These are phyloP conservation scores for Stichodactyla helianthus DNA, from an alignment of 64 coral and sea anemone species.

Conservation along the genomic window DNA sequence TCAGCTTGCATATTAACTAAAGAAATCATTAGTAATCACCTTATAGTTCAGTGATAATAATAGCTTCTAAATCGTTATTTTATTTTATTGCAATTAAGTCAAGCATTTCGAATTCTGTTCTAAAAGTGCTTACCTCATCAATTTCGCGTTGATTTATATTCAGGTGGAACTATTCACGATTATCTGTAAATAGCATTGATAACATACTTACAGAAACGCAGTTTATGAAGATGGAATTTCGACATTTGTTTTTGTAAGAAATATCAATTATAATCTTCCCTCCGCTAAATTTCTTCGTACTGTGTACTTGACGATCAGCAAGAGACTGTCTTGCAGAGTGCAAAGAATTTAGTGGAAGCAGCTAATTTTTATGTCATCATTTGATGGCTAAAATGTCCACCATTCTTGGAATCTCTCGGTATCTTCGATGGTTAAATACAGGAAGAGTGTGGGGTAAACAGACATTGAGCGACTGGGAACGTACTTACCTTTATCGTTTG, in stretches of 20 bases:
- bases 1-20: too few relatives aligned
- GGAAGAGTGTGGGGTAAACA: not conserved
- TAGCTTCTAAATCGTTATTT: not conserved
- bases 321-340: not conserved
- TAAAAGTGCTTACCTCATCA: conserved; percentile 6
- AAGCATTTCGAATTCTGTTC: not conserved
- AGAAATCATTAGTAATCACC: too few relatives aligned
- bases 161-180: not conserved
- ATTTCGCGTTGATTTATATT: not conserved
- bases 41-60: too few relatives aligned
- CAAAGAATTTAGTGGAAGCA: not conserved
- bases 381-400: not conserved
- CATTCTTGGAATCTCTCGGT: not conserved
- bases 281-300: too few relatives aligned
- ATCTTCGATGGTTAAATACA: not conserved
- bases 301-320: not conserved
- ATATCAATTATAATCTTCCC: too few relatives aligned
- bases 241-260: too few relatives aligned
- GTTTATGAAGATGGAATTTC: too few relatives aligned
- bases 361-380: not conserved
- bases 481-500: not conserved
- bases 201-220: too few relatives aligned
- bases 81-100: not conserved
- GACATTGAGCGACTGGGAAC: not conserved
- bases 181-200: not conserved